Evolutionary conservation across 2,888 invertebrate species (phyloP), one percentile per base, ranked within the genome.

Genomic region (Thysanoteuthis rhombus): DNA sequence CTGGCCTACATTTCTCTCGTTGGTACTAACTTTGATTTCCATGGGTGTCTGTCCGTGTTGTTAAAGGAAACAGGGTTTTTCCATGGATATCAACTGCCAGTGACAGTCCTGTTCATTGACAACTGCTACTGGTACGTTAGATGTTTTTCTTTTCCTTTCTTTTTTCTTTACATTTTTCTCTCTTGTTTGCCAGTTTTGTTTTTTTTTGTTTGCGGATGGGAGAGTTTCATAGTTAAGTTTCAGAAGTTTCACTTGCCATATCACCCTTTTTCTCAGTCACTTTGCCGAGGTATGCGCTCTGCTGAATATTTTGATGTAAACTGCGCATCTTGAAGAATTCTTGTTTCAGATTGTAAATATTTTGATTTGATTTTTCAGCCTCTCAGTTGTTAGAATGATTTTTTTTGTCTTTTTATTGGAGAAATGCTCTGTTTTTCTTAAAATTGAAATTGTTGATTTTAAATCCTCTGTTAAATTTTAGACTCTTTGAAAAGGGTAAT

Each of bases 21-120:
- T n/a, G 75, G 75, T 75, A n/a, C 75, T 75, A 75, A 75, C 75
- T 75, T 75, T 75, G n/a, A n/a, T 75, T n/a, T 75, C 58, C 58
- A 58, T 58, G 58, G 58, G 58, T 25, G 12, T 36, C 2, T 75
- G n/a, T 75, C 75, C 75, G n/a, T 75, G n/a, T 36, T 16, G 75
- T 75, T 75, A 19, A 75, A 36, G 75, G 75, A 75, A 75, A n/a
- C 36, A n/a, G 12, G n/a, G n/a, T 16, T 75, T 75, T 75, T 75
- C 75, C 36, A 75, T 75, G 75, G 75, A 75, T 75, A 75, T 75
- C n/a, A 75, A 75, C n/a, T 36, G 75, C 75, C 75, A 36, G 75
- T 75, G 75, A 36, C 75, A 75, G n/a, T n/a, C 75, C 12, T 36
- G 75, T 36, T 75, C 75, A 36, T 75, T 75, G 75, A 16, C 4